Conservation (phyloP, 92 coral and sea anemone species). For the Nematostella vectensis region DNA sequence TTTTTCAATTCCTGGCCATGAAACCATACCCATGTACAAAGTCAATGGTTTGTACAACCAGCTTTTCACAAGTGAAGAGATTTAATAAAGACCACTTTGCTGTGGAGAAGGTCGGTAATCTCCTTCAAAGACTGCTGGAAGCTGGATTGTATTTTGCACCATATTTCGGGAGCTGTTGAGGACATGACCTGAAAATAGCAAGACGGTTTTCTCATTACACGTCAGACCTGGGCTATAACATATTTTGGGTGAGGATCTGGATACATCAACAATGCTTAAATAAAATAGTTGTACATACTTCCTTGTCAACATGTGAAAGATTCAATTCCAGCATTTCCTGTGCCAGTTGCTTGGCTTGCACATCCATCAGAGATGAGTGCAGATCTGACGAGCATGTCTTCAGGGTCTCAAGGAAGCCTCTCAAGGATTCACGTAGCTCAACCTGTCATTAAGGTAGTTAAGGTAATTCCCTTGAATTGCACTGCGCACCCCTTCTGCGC, state of each 20-base stretch:
- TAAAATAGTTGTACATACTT: no score
- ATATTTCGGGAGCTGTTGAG: constrained; percentile 74
- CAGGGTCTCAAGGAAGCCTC: constrained; percentile 53
- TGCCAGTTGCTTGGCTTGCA: constrained; percentile 54
- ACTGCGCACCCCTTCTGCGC: no score
- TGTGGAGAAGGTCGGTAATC: constrained; percentile 64
- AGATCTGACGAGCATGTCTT: constrained; percentile 37
- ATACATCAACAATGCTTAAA: no score
- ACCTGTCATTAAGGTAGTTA: constrained; percentile 33
- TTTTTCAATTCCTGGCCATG: neutral
- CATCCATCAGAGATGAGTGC: constrained; percentile 49
- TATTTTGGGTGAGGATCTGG: no score
- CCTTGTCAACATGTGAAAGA: constrained; percentile 63
- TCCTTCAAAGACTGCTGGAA: constrained; percentile 83
- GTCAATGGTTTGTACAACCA: neutral
- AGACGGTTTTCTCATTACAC: neutral
- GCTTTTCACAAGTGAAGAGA: constrained; percentile 47
- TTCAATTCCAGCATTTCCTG: constrained; percentile 57
- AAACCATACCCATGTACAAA: neutral
- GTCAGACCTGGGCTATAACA: neutral
- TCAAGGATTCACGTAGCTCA: constrained; percentile 61
- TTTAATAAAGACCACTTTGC: constrained; percentile 62
- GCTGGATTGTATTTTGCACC: constrained; percentile 89
- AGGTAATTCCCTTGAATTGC: no score
- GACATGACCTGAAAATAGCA: constrained; percentile 60